Conservation (phyloP, 2,113 vertebrate species). For the Miniopterus natalensis region DNA sequence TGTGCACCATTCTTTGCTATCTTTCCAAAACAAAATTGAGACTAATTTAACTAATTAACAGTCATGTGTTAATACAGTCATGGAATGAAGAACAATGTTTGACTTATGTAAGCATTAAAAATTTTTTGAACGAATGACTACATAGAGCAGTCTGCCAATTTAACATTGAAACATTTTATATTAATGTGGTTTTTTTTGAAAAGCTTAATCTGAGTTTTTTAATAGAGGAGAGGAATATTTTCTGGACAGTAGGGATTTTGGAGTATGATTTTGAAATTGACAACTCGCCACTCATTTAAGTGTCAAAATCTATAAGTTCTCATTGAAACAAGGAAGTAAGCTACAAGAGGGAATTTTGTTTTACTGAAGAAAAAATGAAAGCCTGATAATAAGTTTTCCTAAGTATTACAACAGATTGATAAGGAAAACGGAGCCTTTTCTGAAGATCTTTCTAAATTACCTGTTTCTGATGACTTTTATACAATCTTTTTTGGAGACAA, state of each 20-base stretch:
- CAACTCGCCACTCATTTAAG: not conserved
- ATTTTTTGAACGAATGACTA: constrained; percentile 12
- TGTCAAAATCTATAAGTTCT: not conserved
- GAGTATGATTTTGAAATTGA: not conserved
- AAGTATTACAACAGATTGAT: not conserved
- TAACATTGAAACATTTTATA: not conserved
- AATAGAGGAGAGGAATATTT: not conserved
- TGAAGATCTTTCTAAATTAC: not conserved
- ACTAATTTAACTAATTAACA: not conserved
- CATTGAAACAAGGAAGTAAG: not conserved
- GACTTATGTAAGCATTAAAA: not conserved
- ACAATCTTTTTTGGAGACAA: not conserved
- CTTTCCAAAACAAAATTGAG: not conserved
- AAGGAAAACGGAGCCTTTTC: not conserved
- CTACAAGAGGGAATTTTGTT: not conserved
- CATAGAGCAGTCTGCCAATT: not conserved
- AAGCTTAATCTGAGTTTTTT: constrained; percentile 24
- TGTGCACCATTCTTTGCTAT: not conserved
- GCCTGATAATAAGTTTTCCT: not conserved
- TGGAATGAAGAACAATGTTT: not conserved
- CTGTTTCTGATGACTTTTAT: not conserved
- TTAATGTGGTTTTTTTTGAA: not conserved
- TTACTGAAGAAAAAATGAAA: not conserved
- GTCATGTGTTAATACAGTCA: not conserved
- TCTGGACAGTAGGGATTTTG: not conserved